Base-by-base conservation (phyloP, 2,113 vertebrate species). In the Perca flavescens region DNA sequence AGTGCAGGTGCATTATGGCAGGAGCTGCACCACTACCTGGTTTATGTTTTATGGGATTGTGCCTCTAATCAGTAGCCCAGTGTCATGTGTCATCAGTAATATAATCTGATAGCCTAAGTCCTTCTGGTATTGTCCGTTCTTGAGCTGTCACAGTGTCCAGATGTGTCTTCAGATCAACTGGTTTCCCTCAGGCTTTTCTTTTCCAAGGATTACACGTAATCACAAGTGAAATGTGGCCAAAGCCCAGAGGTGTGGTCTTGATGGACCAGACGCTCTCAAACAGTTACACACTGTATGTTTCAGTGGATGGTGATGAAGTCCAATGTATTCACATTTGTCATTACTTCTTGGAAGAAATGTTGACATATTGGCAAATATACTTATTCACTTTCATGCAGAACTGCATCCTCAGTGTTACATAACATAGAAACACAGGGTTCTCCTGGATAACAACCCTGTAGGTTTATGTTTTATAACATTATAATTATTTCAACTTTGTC, bases 101-200 rank as follows among this genome's bases (percentile, higher is more conserved):
- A 16, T 58, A 57, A 74, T 89, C 74, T 86, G 77, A 91, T 72
- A 72, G 36, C 52, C 47, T 28, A 69, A 34, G 14, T 85, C 78
- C 82, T 72, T 36, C 69, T 87, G 85, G 73, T 80, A 52, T 65
- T 73, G 82, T 81, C 80, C 83, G 53, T 78, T 78, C 49, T 78
- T 31, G 68, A 74, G 60, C 58, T 84, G 83, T 86, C 83, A 86
- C 50, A 75, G 77, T 86, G 50, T 86, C 74, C 82, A 72, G n/a
- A 84, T 87, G 87, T 43, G 31, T 78, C 71, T 84, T 89, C 72
- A 79, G 70, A 92, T 85, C 69, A 69, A 28, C 58, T 70, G 60
- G 40, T 84, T 58, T 83, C 76, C 79, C 78, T 77, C 83, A 47
- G 83, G 86, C 67, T 77, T 79, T 80, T 72, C 46, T 74, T 88